Evolutionary conservation across 2,113 vertebrate genomes (phyloP).

Genomic region (Eudorcas thomsonii): DNA sequence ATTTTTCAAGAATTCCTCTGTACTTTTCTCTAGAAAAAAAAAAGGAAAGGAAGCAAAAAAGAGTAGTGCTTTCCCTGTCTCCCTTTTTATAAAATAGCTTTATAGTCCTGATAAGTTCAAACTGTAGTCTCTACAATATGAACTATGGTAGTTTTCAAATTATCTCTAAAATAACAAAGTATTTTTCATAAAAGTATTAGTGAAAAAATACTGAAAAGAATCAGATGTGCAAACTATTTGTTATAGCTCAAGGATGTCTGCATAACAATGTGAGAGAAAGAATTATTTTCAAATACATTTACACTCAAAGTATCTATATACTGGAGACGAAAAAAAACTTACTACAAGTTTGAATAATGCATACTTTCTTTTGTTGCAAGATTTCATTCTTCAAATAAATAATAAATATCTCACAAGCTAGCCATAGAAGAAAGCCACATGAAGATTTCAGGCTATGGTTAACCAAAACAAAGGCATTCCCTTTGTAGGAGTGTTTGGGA

Average conservation of each 20-base stretch:
- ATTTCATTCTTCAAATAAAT: constrained; percentile 50
- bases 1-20: neutral
- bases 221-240: constrained; percentile 48
- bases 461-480: neutral
- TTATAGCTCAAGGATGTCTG: constrained; percentile 51
- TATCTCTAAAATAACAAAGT: constrained; percentile 48
- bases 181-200: constrained; percentile 47
- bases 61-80: neutral
- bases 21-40: neutral
- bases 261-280: constrained; percentile 47
- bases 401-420: constrained; percentile 50
- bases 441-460: constrained; percentile 27
- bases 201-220: constrained; percentile 64
- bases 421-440: neutral
- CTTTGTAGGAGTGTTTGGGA: neutral
- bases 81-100: neutral
- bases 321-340: constrained; percentile 34
- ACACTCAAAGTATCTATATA: constrained; percentile 49
- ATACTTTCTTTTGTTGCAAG: constrained; percentile 49
- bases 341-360: constrained; percentile 45
- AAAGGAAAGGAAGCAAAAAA: neutral
- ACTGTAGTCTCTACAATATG: neutral
- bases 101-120: neutral
- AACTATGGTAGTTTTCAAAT: constrained; percentile 43
- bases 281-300: constrained; percentile 64